Base-by-base conservation (phyloP, 2,888 invertebrate genomes). In the Ophonus ardosiacus region DNA sequence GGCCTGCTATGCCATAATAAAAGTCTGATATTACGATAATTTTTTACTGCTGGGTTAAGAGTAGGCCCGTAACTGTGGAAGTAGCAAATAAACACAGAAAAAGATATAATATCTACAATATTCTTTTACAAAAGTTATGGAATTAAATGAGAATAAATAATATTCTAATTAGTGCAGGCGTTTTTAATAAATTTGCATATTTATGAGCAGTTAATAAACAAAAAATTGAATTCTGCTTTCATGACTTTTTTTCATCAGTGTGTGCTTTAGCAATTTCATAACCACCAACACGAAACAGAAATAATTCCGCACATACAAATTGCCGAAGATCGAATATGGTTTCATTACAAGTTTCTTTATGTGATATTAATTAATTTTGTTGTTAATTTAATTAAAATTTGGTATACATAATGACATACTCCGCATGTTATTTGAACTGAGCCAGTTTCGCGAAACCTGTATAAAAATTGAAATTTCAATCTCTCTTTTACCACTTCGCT, bases 301-400 rank as follows among this genome's bases (percentile, higher is more conserved):
- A 59, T 51, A 13, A 51, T 10, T 51, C 43, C 13, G 43, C 43
- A 51, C 43, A 51, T 51, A 2, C 43, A 51, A 51, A 51, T 51
- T 51, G 13, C 13, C 0, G 10, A 51, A 51, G 43, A 51, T 51
- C 10, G 43, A 51, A 51, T 63, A 21, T 24, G 63, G 59, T 18
- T 61, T 61, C 63, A 10, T 63, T 10, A 63, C 24, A 38, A 68
- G 15, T 38, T 13, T 68, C 68, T 68, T 68, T 68, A 7, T 6
- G n/a, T 38, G 4, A 13, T 15, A 7, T 68, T 68, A 68, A 68
- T 68, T 68, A 68, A 68, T 15, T 68, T 68, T 31, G 38, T 38
- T 68, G 68, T 68, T 68, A 68, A 68, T 15, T 68, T 68, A 68
- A 68, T 68, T n/a, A 38, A 68, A 68, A 68, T 68, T 65, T 68